A percentile compares a stretch with the other conserved stretches of the same genome.
Evolutionary conservation across 2,113 vertebrate species (phyloP).

Genomic region (Lophius piscatorius): DNA sequence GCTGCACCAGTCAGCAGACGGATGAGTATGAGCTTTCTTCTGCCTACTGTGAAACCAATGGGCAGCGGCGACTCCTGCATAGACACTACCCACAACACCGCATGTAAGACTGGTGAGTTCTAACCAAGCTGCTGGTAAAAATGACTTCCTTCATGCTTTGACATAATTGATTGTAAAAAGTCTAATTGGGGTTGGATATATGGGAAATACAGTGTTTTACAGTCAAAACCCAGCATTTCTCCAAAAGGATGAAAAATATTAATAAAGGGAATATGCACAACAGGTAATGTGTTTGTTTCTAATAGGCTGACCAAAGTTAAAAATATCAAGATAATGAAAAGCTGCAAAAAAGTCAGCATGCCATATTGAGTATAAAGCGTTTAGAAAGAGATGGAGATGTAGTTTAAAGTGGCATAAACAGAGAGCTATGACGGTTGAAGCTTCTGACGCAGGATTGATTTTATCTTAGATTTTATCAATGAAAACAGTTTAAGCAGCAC

Average conservation of each 20-base stretch:
- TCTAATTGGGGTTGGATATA: conserved; percentile 23
- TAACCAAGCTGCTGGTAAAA: conserved; percentile 33
- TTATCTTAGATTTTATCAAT: conserved; percentile 68
- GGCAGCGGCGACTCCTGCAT: conserved; percentile 30
- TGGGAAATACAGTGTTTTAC: not conserved
- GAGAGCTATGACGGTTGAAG: conserved; percentile 8
- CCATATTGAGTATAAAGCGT: conserved; percentile 11
- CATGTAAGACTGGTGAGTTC: conserved; percentile 36
- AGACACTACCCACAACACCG: conserved; percentile 44
- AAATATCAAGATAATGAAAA: no score
- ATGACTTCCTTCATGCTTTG: conserved; percentile 25
- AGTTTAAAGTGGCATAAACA: conserved; percentile 36
- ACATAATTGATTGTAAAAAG: conserved; percentile 35
- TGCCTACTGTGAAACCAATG: conserved; percentile 53
- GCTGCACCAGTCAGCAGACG: conserved; percentile 26
- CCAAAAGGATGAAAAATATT: no score
- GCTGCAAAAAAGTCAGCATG: no score
- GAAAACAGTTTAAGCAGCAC: conserved; percentile 75
- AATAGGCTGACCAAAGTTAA: no score
- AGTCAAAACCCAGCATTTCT: conserved; percentile 1
- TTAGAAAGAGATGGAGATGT: conserved; percentile 24
- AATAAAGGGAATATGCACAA: no score
- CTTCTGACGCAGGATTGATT: conserved; percentile 47
- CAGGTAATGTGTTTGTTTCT: no score
- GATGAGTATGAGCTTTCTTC: conserved; percentile 49